Percentiles rank a stretch among this genome's conserved stretches.
These are phyloP conservation scores for Drosophila neocordata DNA, from an alignment of 1,140 invertebrate genomes.

Conservation along the genomic window DNA sequence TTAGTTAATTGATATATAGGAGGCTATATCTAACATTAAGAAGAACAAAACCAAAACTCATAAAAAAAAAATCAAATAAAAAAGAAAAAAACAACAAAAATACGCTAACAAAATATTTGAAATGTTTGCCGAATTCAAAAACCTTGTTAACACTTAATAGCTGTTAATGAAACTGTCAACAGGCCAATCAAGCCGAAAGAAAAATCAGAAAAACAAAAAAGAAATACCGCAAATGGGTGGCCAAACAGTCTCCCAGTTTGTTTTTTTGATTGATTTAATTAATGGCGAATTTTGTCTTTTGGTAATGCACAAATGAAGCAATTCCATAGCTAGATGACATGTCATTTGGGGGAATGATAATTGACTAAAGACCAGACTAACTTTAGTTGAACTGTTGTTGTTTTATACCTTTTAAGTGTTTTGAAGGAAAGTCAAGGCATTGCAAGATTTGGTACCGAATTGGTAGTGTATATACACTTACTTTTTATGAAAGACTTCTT, in stretches of 20 bases:
- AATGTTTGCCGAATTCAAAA: slow-evolving; percentile 48
- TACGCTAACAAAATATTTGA: slow-evolving; percentile 23
- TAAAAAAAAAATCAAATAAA: background rate
- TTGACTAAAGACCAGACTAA: too few relatives aligned
- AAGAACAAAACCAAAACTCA: slow-evolving; percentile 23
- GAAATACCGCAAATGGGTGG: slow-evolving; percentile 33
- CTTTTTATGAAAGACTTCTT: too few relatives aligned
- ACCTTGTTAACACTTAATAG: slow-evolving; percentile 51
- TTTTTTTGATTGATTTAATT: slow-evolving; percentile 47
- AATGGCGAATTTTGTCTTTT: slow-evolving; percentile 40
- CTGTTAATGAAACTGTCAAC: slow-evolving; percentile 68
- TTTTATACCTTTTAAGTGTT: too few relatives aligned
- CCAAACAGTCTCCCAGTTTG: slow-evolving; percentile 15
- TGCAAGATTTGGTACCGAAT: too few relatives aligned
- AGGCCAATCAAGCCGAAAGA: background rate
- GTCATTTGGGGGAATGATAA: slow-evolving; percentile 45
- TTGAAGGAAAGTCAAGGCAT: too few relatives aligned
- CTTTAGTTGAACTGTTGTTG: too few relatives aligned
- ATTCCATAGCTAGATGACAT: slow-evolving; percentile 41
- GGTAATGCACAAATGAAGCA: slow-evolving; percentile 55
- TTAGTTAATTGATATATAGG: slow-evolving; percentile 55
- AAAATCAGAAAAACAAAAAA: background rate
- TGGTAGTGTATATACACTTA: too few relatives aligned
- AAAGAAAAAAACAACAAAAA: slow-evolving; percentile 15
- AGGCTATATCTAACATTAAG: slow-evolving; percentile 26